These are phyloP conservation scores for Campaea margaritaria DNA, from an alignment of 2,888 invertebrate species.

Conservation along the genomic window DNA sequence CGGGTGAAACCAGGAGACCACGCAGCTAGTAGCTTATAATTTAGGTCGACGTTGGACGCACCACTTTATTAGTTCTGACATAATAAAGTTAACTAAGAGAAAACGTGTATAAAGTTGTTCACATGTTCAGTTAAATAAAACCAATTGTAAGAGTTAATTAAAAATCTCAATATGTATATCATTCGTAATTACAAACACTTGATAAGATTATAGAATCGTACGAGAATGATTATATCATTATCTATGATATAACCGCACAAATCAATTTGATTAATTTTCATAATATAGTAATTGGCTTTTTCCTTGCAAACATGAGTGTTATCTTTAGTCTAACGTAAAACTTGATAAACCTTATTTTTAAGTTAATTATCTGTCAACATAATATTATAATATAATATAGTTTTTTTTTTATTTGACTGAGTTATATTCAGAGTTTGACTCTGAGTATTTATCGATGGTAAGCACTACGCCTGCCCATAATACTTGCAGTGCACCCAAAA, in stretches of 20 bases:
- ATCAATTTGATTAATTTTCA: constrained; percentile 11
- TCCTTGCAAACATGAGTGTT: not conserved
- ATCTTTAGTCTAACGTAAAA: constrained; percentile 8
- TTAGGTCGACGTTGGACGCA: too few relatives aligned
- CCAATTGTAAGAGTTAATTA: not conserved
- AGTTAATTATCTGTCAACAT: not conserved
- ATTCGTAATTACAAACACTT: constrained; percentile 46
- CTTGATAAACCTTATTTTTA: constrained; percentile 2
- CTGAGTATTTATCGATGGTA: too few relatives aligned
- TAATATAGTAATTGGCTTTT: constrained; percentile 3
- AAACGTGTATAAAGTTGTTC: too few relatives aligned
- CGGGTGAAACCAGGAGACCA: too few relatives aligned
- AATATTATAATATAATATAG: too few relatives aligned
- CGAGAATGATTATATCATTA: constrained; percentile 59
- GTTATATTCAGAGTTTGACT: too few relatives aligned
- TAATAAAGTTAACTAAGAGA: too few relatives aligned
- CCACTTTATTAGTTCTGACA: too few relatives aligned
- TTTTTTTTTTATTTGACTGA: too few relatives aligned
- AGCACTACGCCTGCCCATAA: too few relatives aligned
- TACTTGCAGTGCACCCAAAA: too few relatives aligned
- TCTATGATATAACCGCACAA: constrained; percentile 48
- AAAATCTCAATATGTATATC: not conserved
- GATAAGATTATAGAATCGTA: constrained; percentile 75
- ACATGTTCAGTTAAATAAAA: not conserved
- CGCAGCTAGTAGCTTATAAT: too few relatives aligned